Evolutionary conservation across 2,888 invertebrate species (phyloP).

Genomic region (Ochropacha duplaris): DNA sequence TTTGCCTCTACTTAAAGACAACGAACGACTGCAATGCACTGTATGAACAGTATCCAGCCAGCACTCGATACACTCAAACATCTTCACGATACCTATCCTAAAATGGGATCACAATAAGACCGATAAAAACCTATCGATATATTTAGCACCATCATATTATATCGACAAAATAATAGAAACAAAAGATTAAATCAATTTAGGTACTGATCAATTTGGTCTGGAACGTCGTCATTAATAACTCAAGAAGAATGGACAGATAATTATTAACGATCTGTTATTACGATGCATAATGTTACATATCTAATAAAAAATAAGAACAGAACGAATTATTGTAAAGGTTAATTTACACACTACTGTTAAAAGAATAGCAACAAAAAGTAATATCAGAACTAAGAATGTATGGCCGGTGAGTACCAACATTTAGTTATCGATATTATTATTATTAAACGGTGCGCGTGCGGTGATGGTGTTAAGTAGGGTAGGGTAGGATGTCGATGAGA

Average conservation of each 20-base stretch:
- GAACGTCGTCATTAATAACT: no score
- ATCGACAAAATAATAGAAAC: background rate
- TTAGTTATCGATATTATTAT: background rate
- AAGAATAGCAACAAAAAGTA: background rate
- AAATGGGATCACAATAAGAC: background rate
- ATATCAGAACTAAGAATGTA: background rate
- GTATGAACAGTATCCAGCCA: constrained; percentile 10
- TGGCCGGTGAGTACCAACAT: background rate
- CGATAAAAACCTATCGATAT: background rate
- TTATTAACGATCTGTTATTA: no score
- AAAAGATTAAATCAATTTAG: no score
- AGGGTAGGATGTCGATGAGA: background rate
- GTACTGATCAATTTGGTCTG: no score
- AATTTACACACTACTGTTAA: background rate
- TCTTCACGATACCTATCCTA: background rate
- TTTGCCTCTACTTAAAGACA: constrained; percentile 74
- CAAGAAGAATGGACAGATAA: background rate
- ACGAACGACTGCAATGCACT: constrained; percentile 37
- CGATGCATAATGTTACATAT: no score
- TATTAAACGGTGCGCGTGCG: no score
- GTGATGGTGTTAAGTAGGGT: no score
- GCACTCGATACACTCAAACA: background rate
- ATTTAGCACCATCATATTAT: background rate
- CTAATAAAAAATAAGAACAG: background rate
- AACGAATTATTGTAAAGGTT: background rate